phyloP scores from a whole-genome alignment of 2,888 invertebrate species.

The Thelaira solivaga region DNA sequence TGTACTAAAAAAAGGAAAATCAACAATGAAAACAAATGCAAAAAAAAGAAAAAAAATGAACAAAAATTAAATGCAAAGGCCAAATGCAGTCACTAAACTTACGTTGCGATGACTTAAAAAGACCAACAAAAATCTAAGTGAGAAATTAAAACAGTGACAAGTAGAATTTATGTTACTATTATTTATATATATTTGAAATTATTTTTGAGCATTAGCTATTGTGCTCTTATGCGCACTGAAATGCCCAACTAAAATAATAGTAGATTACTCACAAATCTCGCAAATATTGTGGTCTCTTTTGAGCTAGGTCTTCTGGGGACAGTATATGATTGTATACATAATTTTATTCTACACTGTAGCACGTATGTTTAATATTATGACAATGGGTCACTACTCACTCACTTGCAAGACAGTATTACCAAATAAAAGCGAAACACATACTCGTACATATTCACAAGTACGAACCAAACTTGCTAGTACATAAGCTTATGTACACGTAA shows the following conservation, averaged over 20 bases:
- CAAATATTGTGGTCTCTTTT: too few relatives aligned
- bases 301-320: too few relatives aligned
- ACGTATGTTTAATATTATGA: not conserved
- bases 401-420: not conserved
- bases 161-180: not conserved
- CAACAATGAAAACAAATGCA: constrained; percentile 59
- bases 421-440: not conserved
- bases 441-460: not conserved
- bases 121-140: not conserved
- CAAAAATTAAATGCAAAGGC: constrained; percentile 48
- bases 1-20: constrained; percentile 6
- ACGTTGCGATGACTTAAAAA: constrained; percentile 7
- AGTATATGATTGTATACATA: not conserved
- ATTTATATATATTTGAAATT: too few relatives aligned
- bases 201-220: too few relatives aligned
- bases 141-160: not conserved
- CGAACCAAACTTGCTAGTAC: not conserved
- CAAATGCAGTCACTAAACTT: constrained; percentile 61
- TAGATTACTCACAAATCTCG: too few relatives aligned
- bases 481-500: not conserved
- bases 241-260: too few relatives aligned
- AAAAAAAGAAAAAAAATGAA: constrained; percentile 10
- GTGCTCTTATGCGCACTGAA: too few relatives aligned
- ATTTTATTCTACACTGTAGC: constrained; percentile 8
- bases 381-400: constrained; percentile 3